phyloP scores from a whole-genome alignment of 2,113 vertebrate species.

The Tachycineta bicolor region DNA sequence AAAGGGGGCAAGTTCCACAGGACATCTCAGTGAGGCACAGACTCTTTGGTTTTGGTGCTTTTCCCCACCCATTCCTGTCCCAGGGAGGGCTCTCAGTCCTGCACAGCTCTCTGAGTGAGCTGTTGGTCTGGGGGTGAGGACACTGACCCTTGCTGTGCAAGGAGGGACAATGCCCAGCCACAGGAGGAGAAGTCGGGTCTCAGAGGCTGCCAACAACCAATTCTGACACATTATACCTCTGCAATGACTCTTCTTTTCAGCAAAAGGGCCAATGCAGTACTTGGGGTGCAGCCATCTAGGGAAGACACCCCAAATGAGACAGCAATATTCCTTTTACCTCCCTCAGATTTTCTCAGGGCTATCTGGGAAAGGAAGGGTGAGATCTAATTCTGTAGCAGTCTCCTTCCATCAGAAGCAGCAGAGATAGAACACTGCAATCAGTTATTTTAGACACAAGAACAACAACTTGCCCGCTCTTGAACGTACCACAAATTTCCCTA shows the following conservation, averaged over 20 bases:
- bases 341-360: neutral
- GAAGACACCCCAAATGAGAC: neutral
- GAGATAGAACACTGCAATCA: neutral
- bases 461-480: constrained; percentile 24
- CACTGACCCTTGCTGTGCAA: neutral
- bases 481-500: constrained; percentile 5
- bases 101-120: neutral
- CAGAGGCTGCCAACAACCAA: neutral
- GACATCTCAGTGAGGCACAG: neutral
- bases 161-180: neutral
- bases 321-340: neutral
- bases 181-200: neutral
- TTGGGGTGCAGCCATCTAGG: neutral
- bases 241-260: neutral
- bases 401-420: neutral
- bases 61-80: neutral
- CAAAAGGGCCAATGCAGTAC: neutral
- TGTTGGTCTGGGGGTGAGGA: rapidly evolving
- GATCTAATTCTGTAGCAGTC: neutral
- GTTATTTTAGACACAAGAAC: constrained; percentile 27
- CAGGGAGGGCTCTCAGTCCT: neutral
- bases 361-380: neutral
- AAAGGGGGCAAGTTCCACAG: rapidly evolving
- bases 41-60: neutral
- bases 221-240: neutral